These are phyloP conservation scores for Bombus waltoni DNA, from an alignment of 1,140 invertebrate species.

Conservation along the genomic window DNA sequence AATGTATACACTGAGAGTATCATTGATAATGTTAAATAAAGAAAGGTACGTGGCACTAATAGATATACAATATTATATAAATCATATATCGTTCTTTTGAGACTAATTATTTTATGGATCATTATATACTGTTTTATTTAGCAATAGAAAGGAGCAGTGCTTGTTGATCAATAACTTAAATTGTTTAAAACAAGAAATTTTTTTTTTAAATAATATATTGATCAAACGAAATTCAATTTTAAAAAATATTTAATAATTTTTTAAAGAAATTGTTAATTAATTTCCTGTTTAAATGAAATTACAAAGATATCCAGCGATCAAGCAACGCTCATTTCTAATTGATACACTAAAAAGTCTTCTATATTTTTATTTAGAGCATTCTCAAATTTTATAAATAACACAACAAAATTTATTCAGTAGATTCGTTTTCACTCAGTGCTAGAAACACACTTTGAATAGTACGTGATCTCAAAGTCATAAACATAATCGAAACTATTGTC, in stretches of 20 bases:
- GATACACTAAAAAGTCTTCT: background rate
- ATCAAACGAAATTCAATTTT: conserved; percentile 11
- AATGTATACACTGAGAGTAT: conserved; percentile 58
- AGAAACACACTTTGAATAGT: conserved; percentile 35
- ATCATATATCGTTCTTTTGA: conserved; percentile 30
- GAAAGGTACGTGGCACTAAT: conserved; percentile 49
- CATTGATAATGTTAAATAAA: conserved; percentile 51
- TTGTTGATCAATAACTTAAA: background rate
- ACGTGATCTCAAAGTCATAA: conserved; percentile 20
- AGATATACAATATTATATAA: conserved; percentile 28
- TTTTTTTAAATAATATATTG: background rate
- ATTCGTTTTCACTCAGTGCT: conserved; percentile 37
- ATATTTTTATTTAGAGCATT: conserved; percentile 17
- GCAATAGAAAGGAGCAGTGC: conserved; percentile 23
- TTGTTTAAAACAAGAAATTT: background rate
- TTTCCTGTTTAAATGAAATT: background rate
- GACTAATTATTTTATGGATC: conserved; percentile 37
- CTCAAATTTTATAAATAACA: conserved; percentile 30
- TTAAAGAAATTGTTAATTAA: background rate
- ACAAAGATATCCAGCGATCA: background rate
- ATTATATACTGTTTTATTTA: conserved; percentile 9
- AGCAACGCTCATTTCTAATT: conserved; percentile 2
- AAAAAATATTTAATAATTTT: background rate
- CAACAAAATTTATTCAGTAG: conserved; percentile 38
- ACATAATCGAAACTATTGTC: conserved; percentile 59